Base-by-base conservation (phyloP, 2,888 invertebrate genomes). In the Reticulitermes lucifugus region DNA sequence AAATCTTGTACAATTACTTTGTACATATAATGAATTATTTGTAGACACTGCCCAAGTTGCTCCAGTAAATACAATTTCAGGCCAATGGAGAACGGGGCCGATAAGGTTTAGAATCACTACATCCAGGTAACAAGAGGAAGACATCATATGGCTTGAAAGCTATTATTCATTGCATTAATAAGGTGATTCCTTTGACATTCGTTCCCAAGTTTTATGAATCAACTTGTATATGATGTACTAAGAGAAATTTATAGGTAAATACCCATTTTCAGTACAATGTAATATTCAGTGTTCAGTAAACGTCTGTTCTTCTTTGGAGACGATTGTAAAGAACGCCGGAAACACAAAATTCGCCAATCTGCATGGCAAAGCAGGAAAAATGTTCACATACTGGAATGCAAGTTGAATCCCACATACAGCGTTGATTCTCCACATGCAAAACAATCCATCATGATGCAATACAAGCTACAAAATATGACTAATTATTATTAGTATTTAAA, bases 361-460 rank as follows among this genome's bases (percentile, higher is more conserved):
- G 65, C 25, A 7, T 10, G 25, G 7, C n/a, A 25, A 65, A 65
- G n/a, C n/a, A 65, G 65, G 43, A 35, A 77, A n/a, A 6, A 4
- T 5, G 14, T 73, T n/a, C 43, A 43, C 25, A 77, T 14, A 77
- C 77, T 18, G 29, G 35, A 75, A 60, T 12, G 12, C 46, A 46
- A 46, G 46, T 12, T 60, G n/a, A 2, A 60, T 21, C n/a, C 60
- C 60, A 60, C n/a, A 25, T 2, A 65, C 65, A 65, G n/a, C n/a
- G 25, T n/a, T 25, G 25, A 65, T 65, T n/a, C 65, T 65, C 65
- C 65, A 65, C 65, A 25, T 65, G 65, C 65, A 65, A 65, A n/a
- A 25, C 21, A 60, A 18, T 21, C 60, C 21, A 21, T 21, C 18
- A 22, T 60, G 21, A 60, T 21, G 18, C 18, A 18, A 60, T 22